Evolutionary conservation across 2,113 vertebrate genomes (phyloP).

Genomic region (Labrus mixtus): DNA sequence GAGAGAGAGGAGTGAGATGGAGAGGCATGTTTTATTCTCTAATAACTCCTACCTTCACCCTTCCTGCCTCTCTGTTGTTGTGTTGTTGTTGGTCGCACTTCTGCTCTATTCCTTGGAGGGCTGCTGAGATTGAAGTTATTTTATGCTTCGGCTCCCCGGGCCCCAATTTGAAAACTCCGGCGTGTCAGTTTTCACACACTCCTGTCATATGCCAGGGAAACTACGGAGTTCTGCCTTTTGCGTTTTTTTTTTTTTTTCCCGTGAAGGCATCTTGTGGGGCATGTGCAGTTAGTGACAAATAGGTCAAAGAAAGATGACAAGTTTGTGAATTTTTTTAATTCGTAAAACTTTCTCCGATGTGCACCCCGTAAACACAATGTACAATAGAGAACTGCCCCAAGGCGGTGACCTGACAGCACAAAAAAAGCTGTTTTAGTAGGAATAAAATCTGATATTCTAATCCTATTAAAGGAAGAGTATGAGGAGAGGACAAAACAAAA

Average conservation of each 20-base stretch:
- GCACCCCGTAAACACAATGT: not conserved
- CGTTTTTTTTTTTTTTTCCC: constrained; percentile 39
- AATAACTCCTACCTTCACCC: constrained; percentile 99
- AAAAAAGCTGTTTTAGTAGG: not conserved
- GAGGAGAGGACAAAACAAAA: no score
- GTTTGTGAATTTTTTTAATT: constrained; percentile 44
- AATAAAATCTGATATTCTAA: no score
- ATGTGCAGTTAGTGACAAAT: constrained; percentile 74
- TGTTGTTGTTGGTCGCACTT: constrained; percentile 96
- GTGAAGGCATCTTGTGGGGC: constrained; percentile 74
- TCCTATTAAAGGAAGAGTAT: no score
- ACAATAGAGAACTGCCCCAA: not conserved
- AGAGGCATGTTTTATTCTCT: constrained; percentile 98
- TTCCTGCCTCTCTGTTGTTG: constrained; percentile 90
- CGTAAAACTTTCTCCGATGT: constrained; percentile 1
- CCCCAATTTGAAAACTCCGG: constrained; percentile 99
- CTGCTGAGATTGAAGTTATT: constrained; percentile 98
- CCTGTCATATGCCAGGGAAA: constrained; percentile 90
- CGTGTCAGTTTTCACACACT: constrained; percentile 98
- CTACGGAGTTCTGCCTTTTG: constrained; percentile 68
- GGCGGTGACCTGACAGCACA: not conserved
- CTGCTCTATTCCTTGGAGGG: constrained; percentile 94
- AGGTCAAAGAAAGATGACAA: constrained; percentile 71
- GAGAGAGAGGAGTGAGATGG: constrained; percentile 91
- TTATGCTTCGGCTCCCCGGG: constrained; percentile 97